These are phyloP conservation scores for Thera obeliscata DNA, from an alignment of 2,888 invertebrate genomes.

Conservation along the genomic window DNA sequence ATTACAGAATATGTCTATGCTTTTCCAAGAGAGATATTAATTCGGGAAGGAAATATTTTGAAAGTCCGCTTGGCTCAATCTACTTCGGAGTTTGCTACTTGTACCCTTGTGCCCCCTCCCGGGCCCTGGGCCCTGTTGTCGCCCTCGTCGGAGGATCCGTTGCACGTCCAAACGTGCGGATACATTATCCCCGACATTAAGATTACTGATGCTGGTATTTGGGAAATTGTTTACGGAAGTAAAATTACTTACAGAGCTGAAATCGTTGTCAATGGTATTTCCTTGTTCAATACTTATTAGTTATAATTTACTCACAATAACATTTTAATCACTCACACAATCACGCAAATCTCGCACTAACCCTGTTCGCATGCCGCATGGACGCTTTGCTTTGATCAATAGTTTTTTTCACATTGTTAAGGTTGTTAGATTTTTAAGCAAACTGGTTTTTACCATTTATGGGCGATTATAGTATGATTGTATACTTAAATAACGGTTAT, in stretches of 20 bases:
- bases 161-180: constrained; percentile 54
- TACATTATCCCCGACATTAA: constrained; percentile 54
- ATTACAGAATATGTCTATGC: constrained; percentile 60
- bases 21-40: constrained; percentile 46
- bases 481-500: too few relatives aligned
- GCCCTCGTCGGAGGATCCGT: constrained; percentile 46
- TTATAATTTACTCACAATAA: constrained; percentile 2
- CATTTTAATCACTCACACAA: constrained; percentile 3
- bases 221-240: constrained; percentile 64
- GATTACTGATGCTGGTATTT: constrained; percentile 52
- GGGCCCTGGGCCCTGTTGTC: constrained; percentile 34
- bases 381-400: constrained; percentile 17
- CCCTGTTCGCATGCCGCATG: constrained; percentile 11
- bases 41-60: constrained; percentile 60
- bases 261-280: constrained; percentile 61
- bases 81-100: constrained; percentile 52
- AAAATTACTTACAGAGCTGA: constrained; percentile 55
- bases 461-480: too few relatives aligned
- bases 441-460: too few relatives aligned
- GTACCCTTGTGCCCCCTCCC: constrained; percentile 56
- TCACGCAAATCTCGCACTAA: constrained; percentile 20
- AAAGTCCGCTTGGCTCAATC: constrained; percentile 56
- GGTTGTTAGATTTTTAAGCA: neutral
- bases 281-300: neutral
- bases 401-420: neutral